Evolutionary conservation across 2,797 vertebrate genomes (phyloP), one percentile per base, ranked within the genome.

Genomic region (Pangasius krempfi): DNA sequence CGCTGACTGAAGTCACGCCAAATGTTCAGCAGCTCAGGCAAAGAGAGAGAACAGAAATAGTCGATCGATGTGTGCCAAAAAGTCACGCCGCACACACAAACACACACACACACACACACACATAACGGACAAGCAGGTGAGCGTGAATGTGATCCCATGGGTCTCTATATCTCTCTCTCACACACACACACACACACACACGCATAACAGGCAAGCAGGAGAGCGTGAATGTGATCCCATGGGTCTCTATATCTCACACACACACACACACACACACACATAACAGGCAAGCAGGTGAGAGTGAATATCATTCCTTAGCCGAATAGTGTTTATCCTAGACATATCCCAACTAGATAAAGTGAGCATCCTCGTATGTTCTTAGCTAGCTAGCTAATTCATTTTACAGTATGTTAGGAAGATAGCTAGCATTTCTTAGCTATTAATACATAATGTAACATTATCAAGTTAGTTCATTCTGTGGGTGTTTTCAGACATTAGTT

Each of bases 1-100:
- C 93, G 93, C 90, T 92, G 93, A 92, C 92, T 87, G 82, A 86
- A 90, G 91, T 91, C 88, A 89, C 87, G 88, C 68, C 89, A 90
- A 85, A 60, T 84, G 37, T 89, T 88, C 88, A 58, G 79, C 68
- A 87, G 87, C 22, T 88, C 81, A 83, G 64, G 92, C 88, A 85
- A 92, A 95, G 92, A 87, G 75, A 81, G 64, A 92, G 90, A 94
- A 95, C 94, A 94, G 93, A 95, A 96, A 96, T 95, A 96, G 94
- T 91, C 37, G 86, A 95, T 94, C 94, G 92, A 94, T 81, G 79
- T 22, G 79, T 94, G 94, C 92, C 86, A 68, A 70, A 85, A 76
- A 89, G 60, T 86, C 66, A 54, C 16, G 12, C 27, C 27, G 30
- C 78, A 85, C 88, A 87, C 78, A 13, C 25, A 52, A 30, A 78